Conservation (phyloP, 2,113 vertebrate genomes). For the Lagopus leucura region DNA sequence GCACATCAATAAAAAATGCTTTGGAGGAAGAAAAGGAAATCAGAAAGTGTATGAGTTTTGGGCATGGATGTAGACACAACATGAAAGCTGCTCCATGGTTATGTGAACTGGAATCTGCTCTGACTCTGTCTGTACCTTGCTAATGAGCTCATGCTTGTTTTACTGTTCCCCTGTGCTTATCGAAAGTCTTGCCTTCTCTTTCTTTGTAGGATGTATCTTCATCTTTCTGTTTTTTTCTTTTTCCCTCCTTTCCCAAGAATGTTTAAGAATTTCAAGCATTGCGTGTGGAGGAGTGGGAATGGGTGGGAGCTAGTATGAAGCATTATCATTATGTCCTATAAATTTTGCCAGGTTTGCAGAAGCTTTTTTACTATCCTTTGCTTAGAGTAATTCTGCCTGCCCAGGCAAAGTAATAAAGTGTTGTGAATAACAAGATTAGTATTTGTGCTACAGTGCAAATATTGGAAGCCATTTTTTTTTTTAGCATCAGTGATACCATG, state of each 20-base stretch:
- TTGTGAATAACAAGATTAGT: background rate
- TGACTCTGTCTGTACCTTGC: background rate
- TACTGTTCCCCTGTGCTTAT: background rate
- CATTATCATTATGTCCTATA: accelerated
- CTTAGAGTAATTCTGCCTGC: background rate
- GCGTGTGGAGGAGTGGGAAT: background rate
- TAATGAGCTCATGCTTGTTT: background rate
- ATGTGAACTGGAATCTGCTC: background rate
- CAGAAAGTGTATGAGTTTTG: background rate
- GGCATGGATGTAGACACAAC: background rate
- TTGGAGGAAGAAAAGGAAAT: background rate
- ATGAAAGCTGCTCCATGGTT: background rate
- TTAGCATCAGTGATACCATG: background rate
- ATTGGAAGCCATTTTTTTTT: background rate
- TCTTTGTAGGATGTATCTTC: background rate
- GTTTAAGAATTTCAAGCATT: background rate
- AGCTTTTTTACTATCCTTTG: background rate
- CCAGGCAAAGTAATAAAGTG: background rate
- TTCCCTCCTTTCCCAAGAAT: background rate
- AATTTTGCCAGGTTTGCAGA: background rate
- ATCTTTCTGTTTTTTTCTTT: background rate
- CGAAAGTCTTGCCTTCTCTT: background rate
- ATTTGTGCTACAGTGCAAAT: background rate
- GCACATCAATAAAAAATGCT: background rate
- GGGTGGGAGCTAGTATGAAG: background rate